Conservation (phyloP, 2,113 vertebrate genomes). For the Epinephelus moara region DNA sequence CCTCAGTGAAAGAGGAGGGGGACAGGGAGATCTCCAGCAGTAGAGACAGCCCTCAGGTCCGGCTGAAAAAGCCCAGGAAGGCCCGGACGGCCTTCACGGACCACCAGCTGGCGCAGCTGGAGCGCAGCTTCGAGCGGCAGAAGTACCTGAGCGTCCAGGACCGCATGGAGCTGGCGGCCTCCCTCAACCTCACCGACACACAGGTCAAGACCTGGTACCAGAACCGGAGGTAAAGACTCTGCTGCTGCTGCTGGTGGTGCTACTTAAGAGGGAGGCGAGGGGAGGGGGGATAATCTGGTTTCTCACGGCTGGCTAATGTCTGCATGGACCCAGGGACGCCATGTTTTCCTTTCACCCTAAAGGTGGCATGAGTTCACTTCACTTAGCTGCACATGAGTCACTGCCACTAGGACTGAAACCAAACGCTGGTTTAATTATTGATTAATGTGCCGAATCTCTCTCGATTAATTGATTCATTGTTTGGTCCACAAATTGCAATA, state of each 20-base stretch:
- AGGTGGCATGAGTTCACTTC: constrained; percentile 30
- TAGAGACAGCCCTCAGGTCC: constrained; percentile 94
- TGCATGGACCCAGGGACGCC: constrained; percentile 44
- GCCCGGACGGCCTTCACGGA: constrained; percentile 98
- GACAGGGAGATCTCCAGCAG: constrained; percentile 98
- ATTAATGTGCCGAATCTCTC: not conserved
- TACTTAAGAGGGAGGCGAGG: not conserved
- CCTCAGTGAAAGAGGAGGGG: constrained; percentile 96
- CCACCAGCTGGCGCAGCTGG: constrained; percentile 97
- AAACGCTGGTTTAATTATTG: constrained; percentile 3
- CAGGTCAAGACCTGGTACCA: constrained; percentile 99
- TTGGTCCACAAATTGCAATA: not conserved
- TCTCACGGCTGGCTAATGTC: constrained; percentile 46
- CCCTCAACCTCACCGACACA: constrained; percentile 98
- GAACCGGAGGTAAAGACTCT: constrained; percentile 92
- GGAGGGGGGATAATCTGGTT: constrained; percentile 18
- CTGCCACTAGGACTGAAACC: not conserved
- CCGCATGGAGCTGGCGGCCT: constrained; percentile 98
- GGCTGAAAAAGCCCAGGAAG: constrained; percentile 98
- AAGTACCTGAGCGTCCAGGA: constrained; percentile 99
- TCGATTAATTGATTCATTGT: not conserved
- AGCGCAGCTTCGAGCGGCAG: constrained; percentile 97
- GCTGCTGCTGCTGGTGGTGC: constrained; percentile 1
- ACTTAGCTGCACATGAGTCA: constrained; percentile 6
- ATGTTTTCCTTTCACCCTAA: constrained; percentile 48